phyloP scores from a whole-genome alignment of 1,140 invertebrate species.

The Drosophila kohkoa region DNA sequence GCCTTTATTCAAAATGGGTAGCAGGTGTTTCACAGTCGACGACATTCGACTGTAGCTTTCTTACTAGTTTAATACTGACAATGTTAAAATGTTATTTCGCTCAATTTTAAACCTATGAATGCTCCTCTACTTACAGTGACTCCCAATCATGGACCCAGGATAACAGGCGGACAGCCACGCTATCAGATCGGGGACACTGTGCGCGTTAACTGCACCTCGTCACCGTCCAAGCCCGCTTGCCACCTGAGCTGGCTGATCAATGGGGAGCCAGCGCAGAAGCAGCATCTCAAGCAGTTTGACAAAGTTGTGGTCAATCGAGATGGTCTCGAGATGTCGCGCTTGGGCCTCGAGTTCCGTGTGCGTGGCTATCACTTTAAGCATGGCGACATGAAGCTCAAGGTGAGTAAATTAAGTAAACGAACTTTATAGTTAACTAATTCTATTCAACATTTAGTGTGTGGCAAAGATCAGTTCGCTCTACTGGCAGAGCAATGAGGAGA shows the following conservation, averaged over 20 bases:
- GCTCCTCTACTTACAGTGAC: constrained; percentile 87
- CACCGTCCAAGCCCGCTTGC: constrained; percentile 92
- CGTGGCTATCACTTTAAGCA: constrained; percentile 91
- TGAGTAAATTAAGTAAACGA: constrained; percentile 57
- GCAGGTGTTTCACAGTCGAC: too few species aligned
- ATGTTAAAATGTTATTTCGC: background rate
- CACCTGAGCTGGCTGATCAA: constrained; percentile 95
- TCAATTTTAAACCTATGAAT: background rate
- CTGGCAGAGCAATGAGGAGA: constrained; percentile 93
- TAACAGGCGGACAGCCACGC: constrained; percentile 90
- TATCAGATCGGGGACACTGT: constrained; percentile 93
- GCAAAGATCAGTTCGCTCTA: constrained; percentile 94
- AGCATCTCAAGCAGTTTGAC: constrained; percentile 78
- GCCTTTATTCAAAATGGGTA: too few species aligned
- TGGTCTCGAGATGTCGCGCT: constrained; percentile 89
- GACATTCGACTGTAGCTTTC: background rate
- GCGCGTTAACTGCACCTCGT: constrained; percentile 93
- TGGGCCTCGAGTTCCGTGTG: constrained; percentile 91
- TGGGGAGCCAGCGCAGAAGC: constrained; percentile 89
- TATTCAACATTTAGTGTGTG: constrained; percentile 87
- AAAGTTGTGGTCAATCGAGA: constrained; percentile 77
- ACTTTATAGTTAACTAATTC: background rate
- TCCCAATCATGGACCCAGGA: constrained; percentile 92
- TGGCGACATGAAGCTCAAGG: constrained; percentile 93
- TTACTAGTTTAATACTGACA: background rate